phyloP scores from a whole-genome alignment of 30 jellyfish, hydroid and myxozoan species.

The Cassiopea andromeda region DNA sequence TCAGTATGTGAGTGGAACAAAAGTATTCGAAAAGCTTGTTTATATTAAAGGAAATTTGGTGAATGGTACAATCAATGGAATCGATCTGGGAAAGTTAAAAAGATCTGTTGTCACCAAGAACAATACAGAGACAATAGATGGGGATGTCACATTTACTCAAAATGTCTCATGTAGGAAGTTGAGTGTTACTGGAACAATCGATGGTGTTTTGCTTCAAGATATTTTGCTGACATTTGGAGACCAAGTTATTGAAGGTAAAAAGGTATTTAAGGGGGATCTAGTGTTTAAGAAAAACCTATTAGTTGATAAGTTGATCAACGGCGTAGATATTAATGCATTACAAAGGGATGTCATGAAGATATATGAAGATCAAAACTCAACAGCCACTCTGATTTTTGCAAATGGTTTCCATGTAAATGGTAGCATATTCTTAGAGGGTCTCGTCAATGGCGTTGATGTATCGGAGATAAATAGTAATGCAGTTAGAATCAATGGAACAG shows the following conservation, averaged over 20 bases:
- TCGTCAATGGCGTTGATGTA: slow-evolving; percentile 71
- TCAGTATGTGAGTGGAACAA: slow-evolving; percentile 50
- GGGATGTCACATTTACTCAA: slow-evolving; percentile 49
- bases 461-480: slow-evolving; percentile 49
- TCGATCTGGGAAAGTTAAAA: slow-evolving; percentile 52
- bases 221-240: slow-evolving; percentile 65
- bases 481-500: slow-evolving; percentile 50
- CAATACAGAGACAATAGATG: slow-evolving; percentile 45
- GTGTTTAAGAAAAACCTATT: slow-evolving; percentile 10
- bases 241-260: slow-evolving; percentile 63
- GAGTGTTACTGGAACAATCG: slow-evolving; percentile 44
- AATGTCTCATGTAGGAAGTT: slow-evolving; percentile 24
- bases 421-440: slow-evolving; percentile 36
- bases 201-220: slow-evolving; percentile 48
- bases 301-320: slow-evolving; percentile 56
- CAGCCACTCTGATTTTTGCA: slow-evolving; percentile 55
- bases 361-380: slow-evolving; percentile 70
- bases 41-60: slow-evolving; percentile 29
- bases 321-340: slow-evolving; percentile 66
- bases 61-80: slow-evolving; percentile 45
- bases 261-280: slow-evolving; percentile 24
- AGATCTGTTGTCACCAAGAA: slow-evolving; percentile 39
- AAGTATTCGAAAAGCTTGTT: slow-evolving; percentile 30
- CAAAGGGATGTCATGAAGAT: slow-evolving; percentile 41
- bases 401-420: slow-evolving; percentile 66